These are phyloP conservation scores for Gavia stellata DNA, from an alignment of 2,113 vertebrate species.

Conservation along the genomic window DNA sequence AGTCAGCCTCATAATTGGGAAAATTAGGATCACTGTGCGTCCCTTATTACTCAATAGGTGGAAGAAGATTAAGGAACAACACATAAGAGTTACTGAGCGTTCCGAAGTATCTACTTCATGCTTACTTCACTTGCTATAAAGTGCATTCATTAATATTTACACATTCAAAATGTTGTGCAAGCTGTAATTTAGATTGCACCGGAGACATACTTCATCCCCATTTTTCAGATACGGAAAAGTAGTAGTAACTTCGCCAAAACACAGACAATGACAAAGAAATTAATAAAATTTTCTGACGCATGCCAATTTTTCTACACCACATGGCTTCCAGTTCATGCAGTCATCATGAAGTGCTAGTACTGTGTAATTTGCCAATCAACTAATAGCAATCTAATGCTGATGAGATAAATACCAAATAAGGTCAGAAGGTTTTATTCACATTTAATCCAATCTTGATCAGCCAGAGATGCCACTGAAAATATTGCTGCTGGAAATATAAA, in stretches of 20 bases:
- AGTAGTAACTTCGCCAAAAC: background rate
- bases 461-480: constrained; percentile 1
- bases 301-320: background rate
- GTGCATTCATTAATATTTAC: background rate
- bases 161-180: background rate
- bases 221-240: background rate
- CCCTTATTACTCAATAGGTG: background rate
- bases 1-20: background rate
- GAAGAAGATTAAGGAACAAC: background rate
- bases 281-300: background rate
- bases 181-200: background rate
- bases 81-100: background rate
- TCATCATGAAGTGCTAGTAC: background rate
- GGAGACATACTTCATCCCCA: background rate
- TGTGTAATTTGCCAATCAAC: background rate
- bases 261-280: background rate
- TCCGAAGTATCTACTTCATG: background rate
- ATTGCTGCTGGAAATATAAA: background rate
- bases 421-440: background rate
- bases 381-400: background rate
- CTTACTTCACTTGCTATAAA: background rate
- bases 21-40: background rate
- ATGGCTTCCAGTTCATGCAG: background rate
- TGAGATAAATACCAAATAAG: background rate
- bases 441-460: background rate